Conservation (phyloP, 1,140 invertebrate species). For the Vanessa tameamea region DNA sequence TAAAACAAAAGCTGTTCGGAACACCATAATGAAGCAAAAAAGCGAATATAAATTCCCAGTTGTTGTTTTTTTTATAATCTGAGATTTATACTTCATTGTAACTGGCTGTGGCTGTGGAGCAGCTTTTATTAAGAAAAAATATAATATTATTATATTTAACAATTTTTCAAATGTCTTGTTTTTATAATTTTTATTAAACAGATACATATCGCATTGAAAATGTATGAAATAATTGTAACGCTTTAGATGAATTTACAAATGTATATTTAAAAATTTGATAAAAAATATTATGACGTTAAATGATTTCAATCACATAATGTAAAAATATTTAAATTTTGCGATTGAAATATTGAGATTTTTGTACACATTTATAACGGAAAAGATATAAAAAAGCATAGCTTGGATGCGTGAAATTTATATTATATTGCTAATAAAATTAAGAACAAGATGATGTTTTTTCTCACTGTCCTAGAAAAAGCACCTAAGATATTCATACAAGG, state of each 20-base stretch:
- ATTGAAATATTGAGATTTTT: slow-evolving; percentile 26
- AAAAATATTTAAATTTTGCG: slow-evolving; percentile 16
- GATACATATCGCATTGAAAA: slow-evolving; percentile 25
- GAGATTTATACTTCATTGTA: not conserved
- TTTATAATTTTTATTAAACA: not conserved
- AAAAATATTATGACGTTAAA: slow-evolving; percentile 6
- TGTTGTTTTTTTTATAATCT: not conserved
- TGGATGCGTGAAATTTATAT: slow-evolving; percentile 45
- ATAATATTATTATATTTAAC: not conserved
- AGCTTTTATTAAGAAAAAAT: not conserved
- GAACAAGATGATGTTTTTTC: slow-evolving; percentile 44
- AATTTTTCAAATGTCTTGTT: not conserved
- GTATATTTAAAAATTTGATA: slow-evolving; percentile 21
- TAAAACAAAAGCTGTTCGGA: too few relatives aligned
- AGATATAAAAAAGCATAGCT: slow-evolving; percentile 31
- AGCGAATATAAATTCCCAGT: too few relatives aligned
- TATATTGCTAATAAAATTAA: slow-evolving; percentile 67
- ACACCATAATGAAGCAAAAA: too few relatives aligned
- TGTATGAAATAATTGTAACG: slow-evolving; percentile 18
- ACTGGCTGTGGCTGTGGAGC: not conserved
- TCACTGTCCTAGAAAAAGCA: not conserved
- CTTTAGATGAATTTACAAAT: slow-evolving; percentile 29
- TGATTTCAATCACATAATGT: slow-evolving; percentile 12
- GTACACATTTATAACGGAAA: slow-evolving; percentile 24
- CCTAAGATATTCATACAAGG: slow-evolving; percentile 39